Base-by-base conservation (phyloP, 2,888 invertebrate species). In the Pycnomerus fuliginosus region DNA sequence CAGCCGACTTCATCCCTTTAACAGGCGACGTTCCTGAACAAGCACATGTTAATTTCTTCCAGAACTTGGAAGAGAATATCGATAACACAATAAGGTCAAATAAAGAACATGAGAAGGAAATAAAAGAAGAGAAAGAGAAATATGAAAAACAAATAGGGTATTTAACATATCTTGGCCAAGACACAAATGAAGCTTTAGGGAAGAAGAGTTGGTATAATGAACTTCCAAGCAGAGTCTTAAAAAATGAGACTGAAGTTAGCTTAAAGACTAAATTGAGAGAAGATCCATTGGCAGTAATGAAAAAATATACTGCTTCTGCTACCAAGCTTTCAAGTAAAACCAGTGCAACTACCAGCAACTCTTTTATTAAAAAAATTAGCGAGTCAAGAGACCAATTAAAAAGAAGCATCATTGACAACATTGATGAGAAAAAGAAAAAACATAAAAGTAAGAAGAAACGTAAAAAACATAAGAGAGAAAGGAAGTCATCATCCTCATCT, bases 91-190 rank as follows among this genome's bases (percentile, higher is more conserved):
- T 76, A 54, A 79, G 79, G 51, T 80, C 80, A 1, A 97, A 98
- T 67, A 83, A 80, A 60, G 95, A 96, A 36, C 87, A 93, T 70
- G 92, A 93, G 60, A 82, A 81, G 49, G 98, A 98, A 65, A 80
- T 87, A 53, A 93, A 90, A 69, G 86, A 87, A 39, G 95, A 96
- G 67, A 84, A 87, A 66, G 96, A 98, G 70, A 92, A 94, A 60
- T 96, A 95, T 77, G 98, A 99, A 69, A 97, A 96, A 67, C 90
- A 93, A 74, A 93, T 99, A 64, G 98, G 99, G 0, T 90, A 95
- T 62, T 76, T 98, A 23, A 96, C 94, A 2, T 97, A 96, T 74
- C 77, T 98, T 38, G 98, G 96, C 0, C 96, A 98, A 73, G 90
- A 91, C 62, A 88, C 90, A 20, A 85, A 90, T 72, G 91, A 92